Evolutionary conservation across 2,113 vertebrate genomes (phyloP), one percentile per base, ranked within the genome.

Genomic region (Pachypanchax playfairii): DNA sequence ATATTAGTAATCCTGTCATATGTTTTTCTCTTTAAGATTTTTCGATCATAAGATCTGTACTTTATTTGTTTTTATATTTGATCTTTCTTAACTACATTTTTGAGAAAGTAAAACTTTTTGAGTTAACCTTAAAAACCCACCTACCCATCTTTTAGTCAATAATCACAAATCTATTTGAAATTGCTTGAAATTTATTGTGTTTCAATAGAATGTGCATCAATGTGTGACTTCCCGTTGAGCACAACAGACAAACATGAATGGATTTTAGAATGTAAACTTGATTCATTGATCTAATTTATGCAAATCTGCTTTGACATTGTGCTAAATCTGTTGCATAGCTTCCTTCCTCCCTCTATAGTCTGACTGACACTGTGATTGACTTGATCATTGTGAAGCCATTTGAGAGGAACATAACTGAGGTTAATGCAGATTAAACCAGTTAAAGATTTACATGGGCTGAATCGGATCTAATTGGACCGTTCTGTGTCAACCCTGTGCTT

Each of bases 391-490:
- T 55, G 60, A 75, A 77, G 63, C 75, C 69, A 77, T 86, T 87
- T 86, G 77, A 73, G 79, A 62, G 63, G 59, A 75, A 84, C 80
- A 84, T 77, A 65, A 75, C 55, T 52, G 42, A 80, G 79, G 76
- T 84, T 83, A 86, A 84, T 82, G 69, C 69, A 86, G 74, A 87
- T 84, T 78, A 84, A 80, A 70, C 75, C 67, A 70, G 83, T 85
- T 84, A 85, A 88, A 86, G 68, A 87, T 87, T 78, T 80, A 85
- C 85, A 78, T 67, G 79, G 62, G 5, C 60, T 57, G 73, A 85
- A 83, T 77, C 65, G 43, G 68, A 79, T 83, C 56, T 79, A 80
- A 87, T 82, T 59, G 74, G 60, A 57, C 39, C 12, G 11, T 49
- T 75, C 52, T 61, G 78, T 65, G 69, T 83, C 62, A 65, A 58